Evolutionary conservation across 2,888 invertebrate genomes (phyloP), one percentile per base, ranked within the genome.

Genomic region (Leptopterna dolabrata): DNA sequence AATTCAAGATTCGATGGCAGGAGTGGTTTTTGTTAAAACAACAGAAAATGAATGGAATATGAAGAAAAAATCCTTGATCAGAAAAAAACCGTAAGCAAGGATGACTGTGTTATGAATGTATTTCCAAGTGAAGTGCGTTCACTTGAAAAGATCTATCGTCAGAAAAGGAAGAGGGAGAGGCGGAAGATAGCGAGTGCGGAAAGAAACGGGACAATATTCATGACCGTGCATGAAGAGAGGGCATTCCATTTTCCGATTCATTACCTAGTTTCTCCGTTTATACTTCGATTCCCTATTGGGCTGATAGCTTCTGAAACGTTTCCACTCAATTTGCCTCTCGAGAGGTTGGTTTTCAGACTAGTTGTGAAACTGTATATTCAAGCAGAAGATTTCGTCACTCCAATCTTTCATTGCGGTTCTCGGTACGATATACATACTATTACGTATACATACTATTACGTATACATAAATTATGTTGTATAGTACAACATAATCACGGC

Each of bases 221-320:
- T 63, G 63, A 63, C 63, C 9, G 19, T 63, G 63, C 24, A 63
- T 63, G 24, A 63, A 63, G 63, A 24, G 19, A 55, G 63, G 24
- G 63, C 63, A 63, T 63, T 63, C 63, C 63, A 63, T 63, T 63
- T 63, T 63, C 63, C 63, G 24, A 63, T 63, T 63, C 63, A 63
- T 63, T 63, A n/a, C n/a, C n/a, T n/a, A 63, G 63, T 24, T 63
- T 63, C 24, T 63, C 19, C 63, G 2, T 63, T 63, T 63, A 24
- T 63, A 63, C 63, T 63, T 63, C 63, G 24, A 63, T 63, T 63
- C 27, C 63, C 63, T 63, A 63, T 63, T 27, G 7, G 24, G 13
- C 24, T 24, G 24, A 27, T 27, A 9, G 55, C 19, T 24, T 55
- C 7, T 19, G 16, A 55, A 55, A 55, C 55, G 55, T 2, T 55